Evolutionary conservation across 2,113 vertebrate genomes (phyloP).

Genomic region (Odobenus rosmarus): DNA sequence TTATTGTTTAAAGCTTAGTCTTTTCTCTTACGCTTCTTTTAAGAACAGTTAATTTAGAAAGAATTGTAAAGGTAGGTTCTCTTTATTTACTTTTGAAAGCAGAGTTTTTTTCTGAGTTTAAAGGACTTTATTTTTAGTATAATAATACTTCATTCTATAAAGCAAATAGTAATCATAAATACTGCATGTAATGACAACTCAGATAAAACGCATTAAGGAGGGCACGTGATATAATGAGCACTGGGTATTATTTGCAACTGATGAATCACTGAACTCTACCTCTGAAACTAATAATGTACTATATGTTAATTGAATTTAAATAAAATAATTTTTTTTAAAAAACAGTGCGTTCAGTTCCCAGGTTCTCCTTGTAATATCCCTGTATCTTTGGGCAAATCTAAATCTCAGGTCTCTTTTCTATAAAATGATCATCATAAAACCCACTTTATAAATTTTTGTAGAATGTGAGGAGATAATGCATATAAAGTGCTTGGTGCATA

Average conservation of each 20-base stretch:
- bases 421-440: conserved; percentile 3
- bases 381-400: not conserved
- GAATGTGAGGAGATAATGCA: not conserved
- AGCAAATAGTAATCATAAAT: not conserved
- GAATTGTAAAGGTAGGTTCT: not conserved
- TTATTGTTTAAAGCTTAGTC: not conserved
- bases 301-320: not conserved
- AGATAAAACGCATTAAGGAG: not conserved
- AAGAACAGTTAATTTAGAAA: conserved; percentile 36
- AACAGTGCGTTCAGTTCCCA: not conserved
- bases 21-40: conserved; percentile 7
- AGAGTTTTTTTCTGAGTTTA: not conserved
- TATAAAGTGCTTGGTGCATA: not conserved
- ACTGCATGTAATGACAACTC: not conserved
- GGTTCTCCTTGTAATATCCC: not conserved
- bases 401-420: not conserved
- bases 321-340: not conserved
- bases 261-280: not conserved
- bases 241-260: not conserved
- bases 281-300: not conserved
- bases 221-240: not conserved
- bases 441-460: conserved; percentile 35
- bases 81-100: conserved; percentile 28
- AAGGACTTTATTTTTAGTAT: conserved; percentile 30
- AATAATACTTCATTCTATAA: not conserved